Evolutionary conservation across 2,797 vertebrate species (phyloP), one percentile per base, ranked within the genome.

Genomic region (Chiroxiphia lanceolata): DNA sequence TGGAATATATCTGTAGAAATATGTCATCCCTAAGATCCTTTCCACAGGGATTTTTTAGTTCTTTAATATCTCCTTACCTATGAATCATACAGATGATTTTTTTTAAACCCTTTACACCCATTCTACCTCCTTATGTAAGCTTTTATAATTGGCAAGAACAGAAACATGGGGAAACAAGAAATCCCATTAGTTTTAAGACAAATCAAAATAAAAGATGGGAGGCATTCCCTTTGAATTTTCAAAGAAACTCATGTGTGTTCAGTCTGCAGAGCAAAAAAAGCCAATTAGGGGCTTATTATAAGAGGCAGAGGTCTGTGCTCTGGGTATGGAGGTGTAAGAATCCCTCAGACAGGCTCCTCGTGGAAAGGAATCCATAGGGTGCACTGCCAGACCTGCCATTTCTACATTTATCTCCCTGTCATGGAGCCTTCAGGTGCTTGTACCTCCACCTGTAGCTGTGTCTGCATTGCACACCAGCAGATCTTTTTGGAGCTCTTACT

Each of bases 271-370:
- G 69, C 61, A 34, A 21, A 83, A 71, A 80, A 59, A 64, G 26
- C 2, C 38, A 70, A 3, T 56, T 44, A 40, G 64, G 83, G n/a
- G 15, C 17, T 8, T 63, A 6, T 47, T 60, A 8, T 40, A 61
- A 57, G 70, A 69, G n/a, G 15, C 56, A 76, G 40, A 80, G 53
- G n/a, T 42, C 42, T 81, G 1, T 67, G 59, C 22, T 65, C 2
- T 17, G 42, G 0, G 0, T 6, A 2, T 16, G 54, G 23, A 67
- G 40, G 9, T 2, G 3, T 67, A 21, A n/a, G 59, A 68, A 68
- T 50, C 20, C 14, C 12, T 74, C 20, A 8, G 15, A 48, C 31
- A 70, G 12, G 42, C 13, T 70, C 15, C 42, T 68, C 0, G 0
- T 29, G 20, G 48, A 53, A 21, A 75, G 42, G 61, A 63, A 51